Base-by-base conservation (phyloP, 2,888 invertebrate species). In the Bhutanitis thaidina region DNA sequence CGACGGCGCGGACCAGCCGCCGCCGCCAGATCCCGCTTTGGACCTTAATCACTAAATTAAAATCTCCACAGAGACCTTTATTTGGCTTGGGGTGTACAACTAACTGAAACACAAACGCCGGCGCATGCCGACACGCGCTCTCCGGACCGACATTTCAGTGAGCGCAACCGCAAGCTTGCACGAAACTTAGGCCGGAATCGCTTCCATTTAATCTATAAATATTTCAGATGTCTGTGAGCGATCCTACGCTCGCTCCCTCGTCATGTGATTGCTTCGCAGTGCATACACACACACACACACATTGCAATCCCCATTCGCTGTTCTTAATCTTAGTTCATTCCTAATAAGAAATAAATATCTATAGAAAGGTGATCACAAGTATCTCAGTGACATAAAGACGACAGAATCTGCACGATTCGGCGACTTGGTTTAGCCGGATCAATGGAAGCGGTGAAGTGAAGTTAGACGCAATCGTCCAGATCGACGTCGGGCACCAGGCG, bases 401-500 rank as follows among this genome's bases (percentile, higher is more conserved):
- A 12, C 15, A 13, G 12, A 39, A 39, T 46, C 46, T n/a, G 38
- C 30, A 15, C 32, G 34, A 39, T 39, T 7, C 36, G 27, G 14
- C 20, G 38, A 38, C n/a, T 10, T 25, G 8, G 14, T 7, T 20
- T n/a, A n/a, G n/a, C n/a, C n/a, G 7, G 30, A 4, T 30, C 9
- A 5, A 1, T 37, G 7, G 14, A 50, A 36, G 40, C 32, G 40
- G 1, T 14, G 25, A 4, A 1, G 7, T 3, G 9, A 25, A 7
- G 56, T 49, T 80, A 80, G 62, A 75, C 56, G 69, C 74, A 77
- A 67, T 77, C 77, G 47, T 72, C 73, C 58, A 80, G 55, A 47
- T 74, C 76, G 12, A 83, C 55, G 70, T 88, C 88, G 53, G 90
- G 90, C 56, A 90, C 90, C 36, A 81, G 80, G 27, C 88, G 80